Evolutionary conservation across 1,140 invertebrate species (phyloP), one percentile per base, ranked within the genome.

Genomic region (Hyposmocoma kahamanoa): DNA sequence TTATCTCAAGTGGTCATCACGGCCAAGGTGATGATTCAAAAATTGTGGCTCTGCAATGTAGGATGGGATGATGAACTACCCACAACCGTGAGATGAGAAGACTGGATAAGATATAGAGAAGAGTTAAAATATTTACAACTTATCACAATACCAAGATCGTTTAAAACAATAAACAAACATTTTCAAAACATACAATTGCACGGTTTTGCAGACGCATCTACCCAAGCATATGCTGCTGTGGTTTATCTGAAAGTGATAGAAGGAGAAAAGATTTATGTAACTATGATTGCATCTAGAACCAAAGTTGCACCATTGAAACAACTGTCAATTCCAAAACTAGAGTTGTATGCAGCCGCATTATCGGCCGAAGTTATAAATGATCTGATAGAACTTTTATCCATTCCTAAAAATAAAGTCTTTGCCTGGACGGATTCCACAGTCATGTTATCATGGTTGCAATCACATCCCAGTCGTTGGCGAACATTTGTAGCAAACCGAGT

Each of bases 401-500:
- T 74, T 34, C 47, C 57, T 15, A 59, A 72, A 32, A 34, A 47
- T 1, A 41, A 69, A 5, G 51, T 70, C 11, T 69, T 44, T 45
- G 77, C 73, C 28, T 86, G 72, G 66, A 71, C 66, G 1, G 81
- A 87, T 47, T 85, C 82, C 11, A 63, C 42, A 30, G 53, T 69
- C 1, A 50, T 54, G 6, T 46, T 64, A 15, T 44, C 56, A 2
- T 70, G 72, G 74, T 19, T 83, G 1, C 42, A 64, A 41, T 43
- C 26, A 0, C 45, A 59, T 20, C 59, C 67, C 0, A 52, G n/a
- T 15, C 34, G 51, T 1, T 74, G 71, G 66, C 59, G 56, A 30
- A 56, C 67, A 38, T 72, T 74, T 59, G 62, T 84, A 3, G 64
- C 61, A 5, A 87, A 87, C 53, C 47, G 85, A 44, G 71, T 86